phyloP scores from a whole-genome alignment of 1,140 invertebrate species.

The Sitophilus oryzae region DNA sequence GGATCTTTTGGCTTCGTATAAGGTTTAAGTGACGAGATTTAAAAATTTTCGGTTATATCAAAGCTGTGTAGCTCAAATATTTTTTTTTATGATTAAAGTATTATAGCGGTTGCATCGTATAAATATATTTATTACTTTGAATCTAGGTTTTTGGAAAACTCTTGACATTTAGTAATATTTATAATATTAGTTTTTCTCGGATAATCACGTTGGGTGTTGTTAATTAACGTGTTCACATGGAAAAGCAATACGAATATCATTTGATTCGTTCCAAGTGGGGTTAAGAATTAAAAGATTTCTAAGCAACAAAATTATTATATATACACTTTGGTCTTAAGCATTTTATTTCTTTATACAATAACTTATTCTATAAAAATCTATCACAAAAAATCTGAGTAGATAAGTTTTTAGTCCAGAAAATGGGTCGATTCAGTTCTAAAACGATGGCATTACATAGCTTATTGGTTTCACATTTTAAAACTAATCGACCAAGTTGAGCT shows the following conservation, averaged over 20 bases:
- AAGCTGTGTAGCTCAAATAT: constrained; percentile 29
- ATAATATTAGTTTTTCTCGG: background rate
- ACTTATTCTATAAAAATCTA: constrained; percentile 19
- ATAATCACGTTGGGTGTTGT: too few species aligned
- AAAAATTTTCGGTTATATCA: background rate
- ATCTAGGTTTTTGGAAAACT: constrained; percentile 30
- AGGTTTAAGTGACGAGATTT: too few species aligned
- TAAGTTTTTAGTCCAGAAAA: constrained; percentile 9
- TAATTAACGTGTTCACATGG: background rate
- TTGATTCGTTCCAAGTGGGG: background rate
- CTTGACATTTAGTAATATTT: constrained; percentile 20
- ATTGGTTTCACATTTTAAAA: background rate
- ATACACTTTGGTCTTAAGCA: constrained; percentile 18
- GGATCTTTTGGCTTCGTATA: too few species aligned
- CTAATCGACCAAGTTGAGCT: background rate
- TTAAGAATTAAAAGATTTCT: background rate
- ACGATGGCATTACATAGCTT: too few species aligned
- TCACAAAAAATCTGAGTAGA: constrained; percentile 24
- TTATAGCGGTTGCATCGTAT: constrained; percentile 30
- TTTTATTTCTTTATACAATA: constrained; percentile 15
- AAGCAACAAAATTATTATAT: constrained; percentile 17
- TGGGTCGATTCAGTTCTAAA: too few species aligned
- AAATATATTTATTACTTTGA: constrained; percentile 39
- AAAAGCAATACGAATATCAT: constrained; percentile 2
- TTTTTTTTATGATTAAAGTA: constrained; percentile 18